These are phyloP conservation scores for Epinephelus coioides DNA, from an alignment of 2,797 vertebrate genomes.

Conservation along the genomic window DNA sequence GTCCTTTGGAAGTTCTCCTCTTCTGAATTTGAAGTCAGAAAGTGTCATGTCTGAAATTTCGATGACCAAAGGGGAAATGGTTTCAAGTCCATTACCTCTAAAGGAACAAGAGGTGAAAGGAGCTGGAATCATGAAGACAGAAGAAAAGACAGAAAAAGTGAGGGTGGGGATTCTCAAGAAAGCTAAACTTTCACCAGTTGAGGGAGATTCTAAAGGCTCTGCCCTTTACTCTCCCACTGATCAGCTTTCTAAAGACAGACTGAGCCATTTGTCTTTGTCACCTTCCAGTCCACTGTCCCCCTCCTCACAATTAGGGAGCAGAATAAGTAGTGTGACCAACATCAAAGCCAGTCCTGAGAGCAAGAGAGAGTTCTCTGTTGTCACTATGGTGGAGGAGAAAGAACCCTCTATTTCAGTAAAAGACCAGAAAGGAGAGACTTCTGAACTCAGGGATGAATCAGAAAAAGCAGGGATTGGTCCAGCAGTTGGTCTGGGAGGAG, in stretches of 20 bases:
- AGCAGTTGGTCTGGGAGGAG: constrained; percentile 2
- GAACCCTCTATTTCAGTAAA: not conserved
- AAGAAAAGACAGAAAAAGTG: constrained; percentile 44
- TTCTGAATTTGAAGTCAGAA: constrained; percentile 25
- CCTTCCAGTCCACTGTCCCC: constrained; percentile 33
- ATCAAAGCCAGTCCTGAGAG: constrained; percentile 69
- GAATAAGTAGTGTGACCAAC: constrained; percentile 41
- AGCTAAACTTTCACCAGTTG: constrained; percentile 12
- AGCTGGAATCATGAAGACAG: not conserved
- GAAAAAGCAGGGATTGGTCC: not conserved
- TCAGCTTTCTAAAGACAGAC: constrained; percentile 42
- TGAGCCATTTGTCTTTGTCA: constrained; percentile 29
- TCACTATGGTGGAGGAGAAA: constrained; percentile 61
- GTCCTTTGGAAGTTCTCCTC: constrained; percentile 7
- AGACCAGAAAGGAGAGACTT: constrained; percentile 21
- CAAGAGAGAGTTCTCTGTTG: constrained; percentile 75
- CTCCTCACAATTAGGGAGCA: constrained; percentile 45
- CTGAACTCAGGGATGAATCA: constrained; percentile 2
- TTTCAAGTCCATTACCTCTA: constrained; percentile 12
- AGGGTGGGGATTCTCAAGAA: constrained; percentile 52
- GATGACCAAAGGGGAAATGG: not conserved
- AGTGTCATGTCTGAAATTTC: constrained; percentile 13
- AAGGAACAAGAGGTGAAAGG: constrained; percentile 23
- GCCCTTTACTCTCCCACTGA: constrained; percentile 22
- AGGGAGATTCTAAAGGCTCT: not conserved